Evolutionary conservation across 1,140 invertebrate species (phyloP), one percentile per base, ranked within the genome.

Genomic region (Oryzaephilus surinamensis): DNA sequence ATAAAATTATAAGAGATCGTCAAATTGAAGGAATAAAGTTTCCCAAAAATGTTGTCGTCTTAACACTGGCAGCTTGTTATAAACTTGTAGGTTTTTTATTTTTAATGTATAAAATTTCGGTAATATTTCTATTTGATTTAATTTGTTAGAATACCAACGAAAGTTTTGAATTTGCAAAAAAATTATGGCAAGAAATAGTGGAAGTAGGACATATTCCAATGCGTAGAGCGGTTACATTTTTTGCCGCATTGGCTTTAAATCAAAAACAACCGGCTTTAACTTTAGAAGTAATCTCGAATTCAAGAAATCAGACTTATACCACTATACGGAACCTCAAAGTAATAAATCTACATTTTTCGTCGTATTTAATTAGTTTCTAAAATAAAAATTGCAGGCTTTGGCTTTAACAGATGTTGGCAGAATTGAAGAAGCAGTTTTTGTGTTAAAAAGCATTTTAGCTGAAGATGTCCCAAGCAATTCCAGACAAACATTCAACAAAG

Each of bases 1-100:
- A 76, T 60, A 67, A 84, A 21, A 55, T 60, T 8, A 66, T 82
- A 5, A 61, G 71, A 53, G 49, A 62, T 0, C 72, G 68, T 50
- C 69, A 76, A 52, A 48, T 76, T 2, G 63, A 71, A 40, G 74
- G 72, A 48, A 61, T 62, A 2, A 72, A 72, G 38, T 81, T 69
- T 58, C 81, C 81, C 2, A 76, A 72, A 52, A 79, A 83, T 62
- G 61, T 68, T 24, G 55, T 81, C 4, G 67, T 79, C 15, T 52
- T 89, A 14, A 63, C 72, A 15, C 52, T 79, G 30, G 83, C 74
- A 32, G 70, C 80, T 14, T 85, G 77, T 58, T 84, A 83, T 53
- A 84, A 84, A 73, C 57, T 83, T 63, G 84, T 86, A 66, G 52
- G n/a, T n/a, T n/a, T n/a, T n/a, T n/a, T n/a, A n/a, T n/a, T 57